Evolutionary conservation across 1,140 invertebrate species (phyloP), one percentile per base, ranked within the genome.

Genomic region (Solen grandis): DNA sequence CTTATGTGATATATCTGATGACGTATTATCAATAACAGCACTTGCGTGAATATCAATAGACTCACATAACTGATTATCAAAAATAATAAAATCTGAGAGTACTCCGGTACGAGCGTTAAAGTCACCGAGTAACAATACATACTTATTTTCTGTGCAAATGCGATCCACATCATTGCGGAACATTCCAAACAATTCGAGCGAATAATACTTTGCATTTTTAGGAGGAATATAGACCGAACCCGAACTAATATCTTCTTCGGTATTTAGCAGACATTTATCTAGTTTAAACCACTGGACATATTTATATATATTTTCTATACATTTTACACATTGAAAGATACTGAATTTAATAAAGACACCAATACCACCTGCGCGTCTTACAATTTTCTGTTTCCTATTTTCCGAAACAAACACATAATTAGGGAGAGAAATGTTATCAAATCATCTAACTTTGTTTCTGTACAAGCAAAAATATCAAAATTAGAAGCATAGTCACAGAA

Each of bases 211-310:
- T 22, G 57, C n/a, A 59, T 33, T 65, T 25, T 65, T 31, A 14
- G 62, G 62, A 5, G 62, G 62, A 31, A 65, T 65, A 65, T 25
- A 65, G 41, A 46, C 33, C 5, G 62, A 22, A 14, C 62, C 62
- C 27, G 35, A 65, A 16, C 27, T 29, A 22, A 65, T 31, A 33
- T 65, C 62, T 65, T 65, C 31, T 13, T 33, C 14, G 27, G 41
- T 46, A 46, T 8, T 10, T 10, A 46, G 19, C 19, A 46, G 19
- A 8, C 8, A 46, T 65, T 65, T 65, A 33, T 33, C 14, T 29
- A 65, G 16, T 33, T 65, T 65, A 22, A 65, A 65, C 31, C 62
- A 65, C 31, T 65, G 62, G 35, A 65, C 62, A 65, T 65, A 65
- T 65, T 65, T 31, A 33, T 31, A 8, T 10, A 10, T 19, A 25